Percentiles rank a stretch among this genome's conserved stretches.
Conservation (phyloP, 1,140 invertebrate species). For the Neodiprion pinetum region DNA sequence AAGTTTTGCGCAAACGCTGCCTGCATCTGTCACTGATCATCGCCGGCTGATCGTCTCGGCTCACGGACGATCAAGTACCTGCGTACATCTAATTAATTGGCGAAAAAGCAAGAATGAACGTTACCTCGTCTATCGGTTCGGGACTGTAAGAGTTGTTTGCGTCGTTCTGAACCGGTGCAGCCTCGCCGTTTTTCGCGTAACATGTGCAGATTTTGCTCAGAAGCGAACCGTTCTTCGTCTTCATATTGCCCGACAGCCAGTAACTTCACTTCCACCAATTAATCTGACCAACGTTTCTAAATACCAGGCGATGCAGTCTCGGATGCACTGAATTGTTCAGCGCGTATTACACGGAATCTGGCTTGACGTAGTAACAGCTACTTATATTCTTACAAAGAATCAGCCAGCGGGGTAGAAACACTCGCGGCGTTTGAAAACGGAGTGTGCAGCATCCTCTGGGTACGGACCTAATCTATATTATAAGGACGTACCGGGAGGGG, state of each 20-base stretch:
- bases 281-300: no score
- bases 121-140: not conserved
- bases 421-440: not conserved
- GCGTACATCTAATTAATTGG: no score
- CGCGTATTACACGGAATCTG: not conserved
- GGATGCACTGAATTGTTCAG: not conserved
- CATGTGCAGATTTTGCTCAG: slow-evolving; percentile 45
- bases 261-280: no score
- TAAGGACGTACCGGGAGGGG: not conserved
- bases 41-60: no score
- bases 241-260: slow-evolving; percentile 22
- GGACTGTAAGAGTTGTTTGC: not conserved
- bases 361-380: not conserved
- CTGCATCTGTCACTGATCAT: no score
- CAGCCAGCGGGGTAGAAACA: not conserved
- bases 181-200: slow-evolving; percentile 23
- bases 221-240: slow-evolving; percentile 40
- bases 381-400: not conserved
- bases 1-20: no score
- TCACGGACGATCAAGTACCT: not conserved
- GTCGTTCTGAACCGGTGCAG: slow-evolving; percentile 16
- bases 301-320: not conserved
- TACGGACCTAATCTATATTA: not conserved
- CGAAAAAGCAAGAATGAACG: not conserved
- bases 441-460: not conserved